Evolutionary conservation across 2,888 invertebrate genomes (phyloP).

Genomic region (Blastobasis adustella): DNA sequence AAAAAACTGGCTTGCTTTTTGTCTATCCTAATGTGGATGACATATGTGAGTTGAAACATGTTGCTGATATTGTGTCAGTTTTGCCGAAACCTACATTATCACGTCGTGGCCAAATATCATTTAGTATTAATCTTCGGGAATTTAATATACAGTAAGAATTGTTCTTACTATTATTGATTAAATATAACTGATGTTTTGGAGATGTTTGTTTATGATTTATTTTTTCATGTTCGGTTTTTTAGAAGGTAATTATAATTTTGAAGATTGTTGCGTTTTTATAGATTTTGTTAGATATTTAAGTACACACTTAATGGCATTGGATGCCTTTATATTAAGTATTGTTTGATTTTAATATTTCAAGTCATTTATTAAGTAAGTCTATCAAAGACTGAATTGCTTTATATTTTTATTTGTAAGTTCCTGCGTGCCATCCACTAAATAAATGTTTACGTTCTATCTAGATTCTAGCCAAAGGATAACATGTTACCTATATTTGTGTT

Average conservation of each 20-base stretch:
- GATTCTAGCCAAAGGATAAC: neutral
- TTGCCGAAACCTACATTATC: slow-evolving; percentile 11
- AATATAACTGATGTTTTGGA: no score
- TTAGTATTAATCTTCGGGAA: slow-evolving; percentile 1
- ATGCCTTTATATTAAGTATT: neutral
- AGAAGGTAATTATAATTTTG: no score
- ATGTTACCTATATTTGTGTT: neutral
- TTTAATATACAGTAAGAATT: no score
- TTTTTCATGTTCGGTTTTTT: no score
- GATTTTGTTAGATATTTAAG: no score
- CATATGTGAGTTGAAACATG: slow-evolving; percentile 10
- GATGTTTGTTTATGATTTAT: no score
- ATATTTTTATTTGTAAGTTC: neutral
- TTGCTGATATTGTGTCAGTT: slow-evolving; percentile 10
- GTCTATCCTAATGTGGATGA: slow-evolving; percentile 13
- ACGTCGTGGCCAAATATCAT: slow-evolving; percentile 11
- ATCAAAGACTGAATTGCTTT: neutral
- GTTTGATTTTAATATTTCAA: neutral
- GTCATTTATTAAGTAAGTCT: neutral
- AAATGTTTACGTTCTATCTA: neutral
- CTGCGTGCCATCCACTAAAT: neutral
- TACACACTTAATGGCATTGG: slow-evolving; percentile 2
- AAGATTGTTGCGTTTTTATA: no score
- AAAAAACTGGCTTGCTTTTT: slow-evolving; percentile 8
- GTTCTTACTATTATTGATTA: no score